Evolutionary conservation across 2,797 vertebrate species (phyloP), one percentile per base, ranked within the genome.

Genomic region (Phaenicophaeus curvirostris): DNA sequence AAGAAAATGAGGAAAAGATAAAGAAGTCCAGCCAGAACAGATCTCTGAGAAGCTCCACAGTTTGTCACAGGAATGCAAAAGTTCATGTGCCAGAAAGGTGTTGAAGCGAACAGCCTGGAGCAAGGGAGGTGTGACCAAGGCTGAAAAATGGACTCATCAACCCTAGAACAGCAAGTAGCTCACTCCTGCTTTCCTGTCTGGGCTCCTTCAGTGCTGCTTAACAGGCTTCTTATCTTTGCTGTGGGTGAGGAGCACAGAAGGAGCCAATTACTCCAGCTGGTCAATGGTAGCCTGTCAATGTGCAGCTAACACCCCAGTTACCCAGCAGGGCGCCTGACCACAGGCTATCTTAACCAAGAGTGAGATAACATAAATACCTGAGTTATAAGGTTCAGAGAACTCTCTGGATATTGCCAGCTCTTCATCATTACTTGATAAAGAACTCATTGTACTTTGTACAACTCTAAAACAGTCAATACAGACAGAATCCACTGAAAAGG

Each of bases 181-280:
- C 0, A 0, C 41, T 81, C 62, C 51, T 41, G 48, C 55, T 53
- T 62, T 73, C 33, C 21, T 27, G 21, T 20, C 66, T 8, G 8
- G n/a, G 28, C 41, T 76, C 30, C 31, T 39, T 33, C 65, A 48
- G 39, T 10, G 35, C 54, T 55, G 42, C 54, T 61, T 27, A 71
- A 75, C 16, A 68, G 0, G 0, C n/a, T 87, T 51, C 2, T 0
- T 27, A 51, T 12, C 42, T 50, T 28, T 48, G 41, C 61, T 20
- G 6, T 13, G 54, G 15, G 19, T 44, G 11, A 41, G 14, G 15
- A 78, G 51, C 66, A 77, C 33, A 81, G 41, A 48, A 13, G 15
- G 0, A 1, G 13, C 33, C 67, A 4, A 7, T 46, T 24, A 54
- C 23, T 58, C 42, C 53, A n/a, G 51, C 4, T 65, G 28, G 62